Evolutionary conservation across 2,113 vertebrate genomes (phyloP).

Genomic region (Apeltes quadracus): DNA sequence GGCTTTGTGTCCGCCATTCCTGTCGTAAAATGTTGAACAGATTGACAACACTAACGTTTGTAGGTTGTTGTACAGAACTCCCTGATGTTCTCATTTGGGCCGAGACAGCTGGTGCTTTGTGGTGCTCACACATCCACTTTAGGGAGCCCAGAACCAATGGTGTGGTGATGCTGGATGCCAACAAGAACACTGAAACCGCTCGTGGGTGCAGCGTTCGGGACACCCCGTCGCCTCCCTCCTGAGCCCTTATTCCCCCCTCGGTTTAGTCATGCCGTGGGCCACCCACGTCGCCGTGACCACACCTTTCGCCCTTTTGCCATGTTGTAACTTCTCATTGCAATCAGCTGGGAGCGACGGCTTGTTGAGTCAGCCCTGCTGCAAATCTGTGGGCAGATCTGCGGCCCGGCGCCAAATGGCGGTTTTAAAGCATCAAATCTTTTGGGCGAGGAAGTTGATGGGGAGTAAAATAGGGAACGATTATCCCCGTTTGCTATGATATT

Average conservation of each 20-base stretch:
- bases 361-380: conserved; percentile 74
- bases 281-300: conserved; percentile 76
- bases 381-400: conserved; percentile 73
- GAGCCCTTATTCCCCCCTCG: conserved; percentile 20
- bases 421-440: conserved; percentile 59
- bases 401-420: conserved; percentile 58
- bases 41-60: conserved; percentile 1
- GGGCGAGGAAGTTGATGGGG: conserved; percentile 48
- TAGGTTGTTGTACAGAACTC: conserved; percentile 12
- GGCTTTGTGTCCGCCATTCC: background rate
- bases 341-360: conserved; percentile 62
- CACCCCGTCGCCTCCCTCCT: conserved; percentile 55
- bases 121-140: conserved; percentile 49
- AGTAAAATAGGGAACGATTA: conserved; percentile 50
- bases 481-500: conserved; percentile 35
- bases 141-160: conserved; percentile 99
- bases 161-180: conserved; percentile 97
- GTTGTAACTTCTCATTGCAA: conserved; percentile 62
- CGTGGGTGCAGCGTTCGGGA: conserved; percentile 96
- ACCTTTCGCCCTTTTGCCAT: conserved; percentile 59
- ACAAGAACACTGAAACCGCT: conserved; percentile 98
- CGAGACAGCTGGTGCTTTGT: conserved; percentile 40
- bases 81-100: conserved; percentile 28
- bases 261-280: conserved; percentile 64
- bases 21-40: conserved; percentile 10